Conservation (phyloP, 2,888 invertebrate genomes). For the Nemotelus pantherinus region DNA sequence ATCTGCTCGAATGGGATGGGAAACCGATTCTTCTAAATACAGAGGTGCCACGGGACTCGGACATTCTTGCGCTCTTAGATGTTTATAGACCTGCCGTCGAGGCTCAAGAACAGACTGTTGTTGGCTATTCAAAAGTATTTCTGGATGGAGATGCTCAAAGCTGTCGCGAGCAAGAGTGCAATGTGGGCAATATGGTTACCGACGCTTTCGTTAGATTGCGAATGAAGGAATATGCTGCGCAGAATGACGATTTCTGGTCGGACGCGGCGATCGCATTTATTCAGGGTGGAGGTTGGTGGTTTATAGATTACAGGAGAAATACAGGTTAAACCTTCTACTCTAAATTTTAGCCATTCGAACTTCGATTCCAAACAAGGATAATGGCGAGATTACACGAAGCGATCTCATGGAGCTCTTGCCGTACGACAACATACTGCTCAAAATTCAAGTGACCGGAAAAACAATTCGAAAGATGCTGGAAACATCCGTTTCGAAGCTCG, state of each 20-base stretch:
- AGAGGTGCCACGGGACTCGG: constrained; percentile 73
- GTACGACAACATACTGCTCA: constrained; percentile 76
- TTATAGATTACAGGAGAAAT: not conserved
- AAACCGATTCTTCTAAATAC: constrained; percentile 80
- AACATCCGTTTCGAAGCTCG: constrained; percentile 69
- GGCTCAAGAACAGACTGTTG: constrained; percentile 67
- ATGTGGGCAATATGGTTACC: constrained; percentile 82
- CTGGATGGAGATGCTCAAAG: constrained; percentile 71
- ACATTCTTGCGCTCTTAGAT: constrained; percentile 71
- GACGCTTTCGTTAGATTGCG: constrained; percentile 75
- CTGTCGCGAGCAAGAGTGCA: constrained; percentile 82
- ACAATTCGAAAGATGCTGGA: constrained; percentile 74
- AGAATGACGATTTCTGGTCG: constrained; percentile 73
- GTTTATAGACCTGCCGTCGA: constrained; percentile 69
- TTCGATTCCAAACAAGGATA: constrained; percentile 69
- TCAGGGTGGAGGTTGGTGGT: constrained; percentile 73
- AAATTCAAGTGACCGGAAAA: constrained; percentile 74
- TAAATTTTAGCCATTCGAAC: constrained; percentile 69
- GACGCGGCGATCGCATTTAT: constrained; percentile 79
- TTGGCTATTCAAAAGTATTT: constrained; percentile 77
- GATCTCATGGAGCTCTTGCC: constrained; percentile 80
- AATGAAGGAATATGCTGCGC: constrained; percentile 49
- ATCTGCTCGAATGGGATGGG: constrained; percentile 74
- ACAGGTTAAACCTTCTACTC: too few species aligned
- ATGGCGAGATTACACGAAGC: constrained; percentile 73